Percentiles rank a stretch among this genome's conserved stretches.
phyloP scores from a whole-genome alignment of 2,888 invertebrate species.

The Platycheirus rosarum region DNA sequence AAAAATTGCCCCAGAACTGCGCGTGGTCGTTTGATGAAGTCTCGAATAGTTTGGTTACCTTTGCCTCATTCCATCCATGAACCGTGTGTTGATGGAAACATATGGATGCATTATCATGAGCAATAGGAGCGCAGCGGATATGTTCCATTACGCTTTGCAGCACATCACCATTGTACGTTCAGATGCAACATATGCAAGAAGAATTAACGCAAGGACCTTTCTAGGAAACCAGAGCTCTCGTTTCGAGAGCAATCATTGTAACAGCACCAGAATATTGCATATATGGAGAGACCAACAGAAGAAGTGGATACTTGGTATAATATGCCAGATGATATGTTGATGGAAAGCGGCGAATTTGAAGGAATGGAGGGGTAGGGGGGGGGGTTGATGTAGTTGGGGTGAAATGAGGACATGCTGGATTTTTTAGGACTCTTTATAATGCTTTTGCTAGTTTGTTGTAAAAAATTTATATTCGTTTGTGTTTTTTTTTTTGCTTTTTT shows the following conservation, averaged over 20 bases:
- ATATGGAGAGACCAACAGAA: conserved; percentile 23
- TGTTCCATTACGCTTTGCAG: conserved; percentile 53
- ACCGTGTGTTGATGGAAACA: conserved; percentile 1
- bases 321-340: conserved; percentile 20
- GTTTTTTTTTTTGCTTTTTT: conserved; percentile 2
- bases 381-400: conserved; percentile 56
- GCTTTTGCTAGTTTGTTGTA: conserved; percentile 36
- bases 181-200: conserved; percentile 47
- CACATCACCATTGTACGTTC: conserved; percentile 51
- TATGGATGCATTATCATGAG: conserved; percentile 62
- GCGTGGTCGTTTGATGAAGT: conserved; percentile 23
- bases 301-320: conserved; percentile 12
- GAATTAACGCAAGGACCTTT: conserved; percentile 73
- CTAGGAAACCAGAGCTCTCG: conserved; percentile 68
- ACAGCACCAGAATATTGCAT: conserved; percentile 38
- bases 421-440: conserved; percentile 37
- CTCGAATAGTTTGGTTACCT: conserved; percentile 21
- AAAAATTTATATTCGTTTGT: not conserved
- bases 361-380: not conserved
- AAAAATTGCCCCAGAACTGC: conserved; percentile 42
- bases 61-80: conserved; percentile 13
- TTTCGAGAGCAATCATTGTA: conserved; percentile 71
- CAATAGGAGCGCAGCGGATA: conserved; percentile 70
- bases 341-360: conserved; percentile 16
- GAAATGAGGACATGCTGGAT: conserved; percentile 62